These are phyloP conservation scores for Ctenosaura bakeri DNA, from an alignment of 2,797 vertebrate species.

Conservation along the genomic window DNA sequence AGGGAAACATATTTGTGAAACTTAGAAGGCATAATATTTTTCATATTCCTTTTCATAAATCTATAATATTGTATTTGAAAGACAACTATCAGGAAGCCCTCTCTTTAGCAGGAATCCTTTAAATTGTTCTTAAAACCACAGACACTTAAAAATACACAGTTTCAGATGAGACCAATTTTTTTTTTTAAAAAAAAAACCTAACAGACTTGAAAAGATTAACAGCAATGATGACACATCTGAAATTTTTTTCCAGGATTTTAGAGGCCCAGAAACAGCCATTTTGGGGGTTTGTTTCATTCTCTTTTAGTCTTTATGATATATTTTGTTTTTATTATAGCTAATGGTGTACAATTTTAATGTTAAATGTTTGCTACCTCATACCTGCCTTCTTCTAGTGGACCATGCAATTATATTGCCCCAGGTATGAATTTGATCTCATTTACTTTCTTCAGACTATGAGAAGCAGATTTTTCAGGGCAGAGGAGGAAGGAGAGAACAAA, in stretches of 20 bases:
- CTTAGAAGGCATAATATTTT: background rate
- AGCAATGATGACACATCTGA: background rate
- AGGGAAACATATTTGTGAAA: background rate
- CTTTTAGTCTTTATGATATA: background rate
- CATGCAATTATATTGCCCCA: background rate
- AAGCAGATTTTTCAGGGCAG: background rate
- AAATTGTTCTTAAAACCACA: background rate
- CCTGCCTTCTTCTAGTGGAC: background rate
- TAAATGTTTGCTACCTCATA: background rate
- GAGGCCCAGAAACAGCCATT: background rate
- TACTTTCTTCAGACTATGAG: background rate
- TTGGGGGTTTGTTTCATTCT: background rate
- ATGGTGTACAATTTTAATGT: background rate
- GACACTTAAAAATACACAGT: background rate
- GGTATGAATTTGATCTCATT: conserved; percentile 2
- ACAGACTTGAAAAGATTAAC: background rate
- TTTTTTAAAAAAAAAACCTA: background rate
- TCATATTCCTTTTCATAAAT: background rate
- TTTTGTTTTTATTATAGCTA: background rate
- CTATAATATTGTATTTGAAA: background rate
- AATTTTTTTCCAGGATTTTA: background rate
- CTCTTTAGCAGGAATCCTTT: background rate
- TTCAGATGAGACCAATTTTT: background rate
- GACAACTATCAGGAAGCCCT: background rate
- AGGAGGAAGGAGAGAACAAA: background rate